Percentiles rank a stretch among this genome's conserved stretches.
Evolutionary conservation across 1,140 invertebrate genomes (phyloP).

Genomic region (Plectrocnemia conspersa): DNA sequence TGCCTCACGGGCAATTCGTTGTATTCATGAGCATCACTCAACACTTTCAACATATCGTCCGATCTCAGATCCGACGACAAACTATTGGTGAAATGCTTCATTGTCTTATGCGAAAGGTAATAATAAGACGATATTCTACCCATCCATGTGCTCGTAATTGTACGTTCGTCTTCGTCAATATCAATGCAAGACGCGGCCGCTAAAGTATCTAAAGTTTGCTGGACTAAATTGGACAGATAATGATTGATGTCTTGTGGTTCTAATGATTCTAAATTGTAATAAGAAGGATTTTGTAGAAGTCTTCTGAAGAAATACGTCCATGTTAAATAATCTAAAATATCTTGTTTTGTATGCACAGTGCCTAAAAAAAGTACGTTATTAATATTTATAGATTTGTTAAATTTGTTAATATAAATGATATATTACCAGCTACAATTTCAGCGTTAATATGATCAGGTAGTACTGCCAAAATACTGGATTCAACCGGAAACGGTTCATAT

Average conservation of each 20-base stretch:
- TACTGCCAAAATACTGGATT: constrained; percentile 88
- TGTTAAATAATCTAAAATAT: constrained; percentile 94
- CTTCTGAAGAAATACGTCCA: constrained; percentile 98
- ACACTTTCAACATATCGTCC: constrained; percentile 72
- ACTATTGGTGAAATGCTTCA: constrained; percentile 73
- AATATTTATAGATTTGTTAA: too few relatives aligned
- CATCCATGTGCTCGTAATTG: constrained; percentile 73
- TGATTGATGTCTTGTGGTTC: constrained; percentile 70
- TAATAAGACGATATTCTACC: constrained; percentile 95
- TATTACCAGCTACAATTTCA: constrained; percentile 84
- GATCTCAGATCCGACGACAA: constrained; percentile 62
- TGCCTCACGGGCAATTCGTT: constrained; percentile 93
- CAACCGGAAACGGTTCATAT: constrained; percentile 98
- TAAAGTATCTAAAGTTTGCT: constrained; percentile 69
- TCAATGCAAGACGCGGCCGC: constrained; percentile 72
- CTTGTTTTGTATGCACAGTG: constrained; percentile 88
- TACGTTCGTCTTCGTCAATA: constrained; percentile 62
- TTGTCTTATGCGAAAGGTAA: constrained; percentile 91
- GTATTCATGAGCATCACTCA: constrained; percentile 88
- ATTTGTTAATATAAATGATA: too few relatives aligned
- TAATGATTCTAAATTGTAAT: constrained; percentile 79
- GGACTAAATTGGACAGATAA: constrained; percentile 72
- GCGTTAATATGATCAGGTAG: constrained; percentile 97
- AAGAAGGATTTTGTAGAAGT: constrained; percentile 88
- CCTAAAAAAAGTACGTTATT: constrained; percentile 50